Conservation (phyloP, 2,113 vertebrate genomes). For the Edolisoma coerulescens region DNA sequence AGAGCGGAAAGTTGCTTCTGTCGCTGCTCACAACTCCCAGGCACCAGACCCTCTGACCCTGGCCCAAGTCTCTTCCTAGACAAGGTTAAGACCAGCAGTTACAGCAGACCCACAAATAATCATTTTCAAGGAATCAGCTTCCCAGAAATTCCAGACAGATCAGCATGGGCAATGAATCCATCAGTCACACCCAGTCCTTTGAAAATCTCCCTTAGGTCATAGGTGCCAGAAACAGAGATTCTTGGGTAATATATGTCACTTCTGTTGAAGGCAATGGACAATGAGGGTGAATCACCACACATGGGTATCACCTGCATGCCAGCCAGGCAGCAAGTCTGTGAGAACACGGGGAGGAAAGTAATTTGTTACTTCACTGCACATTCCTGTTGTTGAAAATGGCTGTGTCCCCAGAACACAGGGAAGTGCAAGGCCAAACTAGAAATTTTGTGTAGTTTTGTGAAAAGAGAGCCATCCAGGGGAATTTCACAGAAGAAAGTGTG, state of each 20-base stretch:
- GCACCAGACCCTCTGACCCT: not conserved
- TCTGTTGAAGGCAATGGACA: not conserved
- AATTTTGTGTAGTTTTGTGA: not conserved
- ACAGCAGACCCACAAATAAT: not conserved
- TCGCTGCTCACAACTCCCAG: not conserved
- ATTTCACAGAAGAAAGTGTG: not conserved
- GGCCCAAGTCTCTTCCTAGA: not conserved
- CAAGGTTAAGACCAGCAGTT: not conserved
- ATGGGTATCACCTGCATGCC: not conserved
- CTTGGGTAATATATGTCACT: conserved; percentile 52
- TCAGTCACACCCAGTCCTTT: conserved; percentile 72
- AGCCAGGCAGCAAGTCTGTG: not conserved
- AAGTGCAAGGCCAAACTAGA: not conserved
- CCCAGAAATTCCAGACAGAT: conserved; percentile 71
- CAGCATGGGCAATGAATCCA: conserved; percentile 67
- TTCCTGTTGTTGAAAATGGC: not conserved
- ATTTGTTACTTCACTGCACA: not conserved
- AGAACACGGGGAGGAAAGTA: not conserved
- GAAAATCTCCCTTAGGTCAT: conserved; percentile 62
- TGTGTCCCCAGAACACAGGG: not conserved
- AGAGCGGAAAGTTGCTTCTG: not conserved
- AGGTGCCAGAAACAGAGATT: conserved; percentile 74
- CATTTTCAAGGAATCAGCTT: conserved; percentile 65
- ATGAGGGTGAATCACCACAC: not conserved
- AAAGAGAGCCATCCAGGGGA: not conserved